A percentile compares a stretch with the other conserved stretches of the same genome.
These are phyloP conservation scores for Acrobasis consociella DNA, from an alignment of 2,888 invertebrate genomes.

Conservation along the genomic window DNA sequence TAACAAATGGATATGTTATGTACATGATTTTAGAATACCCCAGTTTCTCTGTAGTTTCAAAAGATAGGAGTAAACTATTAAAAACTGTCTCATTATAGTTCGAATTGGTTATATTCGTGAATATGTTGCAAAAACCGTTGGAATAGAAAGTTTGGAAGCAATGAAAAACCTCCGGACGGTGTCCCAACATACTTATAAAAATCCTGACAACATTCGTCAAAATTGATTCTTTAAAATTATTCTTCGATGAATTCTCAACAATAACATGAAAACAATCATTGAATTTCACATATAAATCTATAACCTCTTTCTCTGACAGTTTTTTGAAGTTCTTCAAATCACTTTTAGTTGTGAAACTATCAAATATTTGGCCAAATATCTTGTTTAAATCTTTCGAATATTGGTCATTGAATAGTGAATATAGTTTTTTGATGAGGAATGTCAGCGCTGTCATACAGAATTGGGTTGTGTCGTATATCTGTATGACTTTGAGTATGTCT, in stretches of 20 bases:
- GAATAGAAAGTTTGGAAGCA: conserved; percentile 62
- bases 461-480: conserved; percentile 56
- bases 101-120: conserved; percentile 41
- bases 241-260: conserved; percentile 55
- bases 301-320: conserved; percentile 42
- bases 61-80: conserved; percentile 46
- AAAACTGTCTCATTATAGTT: conserved; percentile 48
- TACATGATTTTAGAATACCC: conserved; percentile 49
- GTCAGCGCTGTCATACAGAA: conserved; percentile 54
- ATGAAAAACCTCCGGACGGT: conserved; percentile 52
- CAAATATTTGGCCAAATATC: conserved; percentile 51
- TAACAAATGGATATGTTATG: conserved; percentile 58
- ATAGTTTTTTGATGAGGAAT: conserved; percentile 61
- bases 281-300: conserved; percentile 59
- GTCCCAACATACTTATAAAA: conserved; percentile 49
- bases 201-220: conserved; percentile 43
- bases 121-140: conserved; percentile 55
- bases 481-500: conserved; percentile 53
- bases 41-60: conserved; percentile 53
- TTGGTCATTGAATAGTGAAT: conserved; percentile 50
- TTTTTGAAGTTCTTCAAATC: conserved; percentile 50
- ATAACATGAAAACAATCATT: conserved; percentile 62
- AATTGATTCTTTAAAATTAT: conserved; percentile 44
- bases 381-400: conserved; percentile 47
- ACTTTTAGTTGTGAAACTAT: conserved; percentile 43